These are phyloP conservation scores for Idaea biselata DNA, from an alignment of 2,888 invertebrate species.

Conservation along the genomic window DNA sequence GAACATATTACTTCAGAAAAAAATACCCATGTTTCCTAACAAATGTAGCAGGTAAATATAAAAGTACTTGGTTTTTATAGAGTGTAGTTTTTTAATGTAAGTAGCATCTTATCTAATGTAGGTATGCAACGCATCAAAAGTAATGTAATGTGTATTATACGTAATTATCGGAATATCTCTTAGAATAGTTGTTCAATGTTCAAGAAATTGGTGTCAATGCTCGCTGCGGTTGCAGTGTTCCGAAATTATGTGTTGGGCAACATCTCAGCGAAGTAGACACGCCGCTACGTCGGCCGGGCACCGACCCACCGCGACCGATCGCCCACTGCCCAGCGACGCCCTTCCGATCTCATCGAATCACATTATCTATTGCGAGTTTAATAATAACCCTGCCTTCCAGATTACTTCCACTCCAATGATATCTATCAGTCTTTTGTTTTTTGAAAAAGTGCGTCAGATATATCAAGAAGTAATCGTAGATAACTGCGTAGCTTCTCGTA, in stretches of 20 bases:
- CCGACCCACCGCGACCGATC: conserved; percentile 37
- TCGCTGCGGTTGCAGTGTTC: conserved; percentile 78
- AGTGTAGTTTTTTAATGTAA: conserved; percentile 1
- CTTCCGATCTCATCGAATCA: conserved; percentile 62
- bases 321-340: conserved; percentile 49
- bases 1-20: conserved; percentile 1
- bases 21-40: background rate
- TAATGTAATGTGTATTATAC: conserved; percentile 30
- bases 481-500: conserved; percentile 46
- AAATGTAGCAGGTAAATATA: background rate
- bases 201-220: conserved; percentile 76
- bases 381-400: conserved; percentile 24
- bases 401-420: conserved; percentile 9
- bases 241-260: conserved; percentile 76
- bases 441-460: conserved; percentile 23
- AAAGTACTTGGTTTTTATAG: background rate
- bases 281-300: conserved; percentile 41
- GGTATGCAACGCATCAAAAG: conserved; percentile 7
- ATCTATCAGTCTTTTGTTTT: conserved; percentile 21
- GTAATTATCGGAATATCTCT: conserved; percentile 39
- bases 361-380: conserved; percentile 39
- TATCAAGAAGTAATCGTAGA: conserved; percentile 17
- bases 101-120: conserved; percentile 6
- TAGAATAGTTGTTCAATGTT: conserved; percentile 58
- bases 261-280: conserved; percentile 33